Percentiles rank a stretch among this genome's conserved stretches.
Evolutionary conservation across 2,888 invertebrate species (phyloP).

Genomic region (Beris morrisii): DNA sequence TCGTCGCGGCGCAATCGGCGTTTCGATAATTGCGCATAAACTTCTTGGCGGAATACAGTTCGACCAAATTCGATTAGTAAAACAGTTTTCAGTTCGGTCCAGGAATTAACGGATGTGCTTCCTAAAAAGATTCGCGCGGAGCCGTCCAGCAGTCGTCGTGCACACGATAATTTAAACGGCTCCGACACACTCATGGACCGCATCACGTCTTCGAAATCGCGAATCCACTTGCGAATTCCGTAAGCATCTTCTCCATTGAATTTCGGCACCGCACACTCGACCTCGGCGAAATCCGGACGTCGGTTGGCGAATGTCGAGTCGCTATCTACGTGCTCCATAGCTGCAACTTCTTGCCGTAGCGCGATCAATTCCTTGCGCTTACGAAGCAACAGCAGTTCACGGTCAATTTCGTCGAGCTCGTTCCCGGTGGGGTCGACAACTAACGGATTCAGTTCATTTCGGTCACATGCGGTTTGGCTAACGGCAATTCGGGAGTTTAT

Average conservation of each 20-base stretch:
- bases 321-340: no score
- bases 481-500: no score
- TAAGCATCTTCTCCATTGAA: no score
- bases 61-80: constrained; percentile 2
- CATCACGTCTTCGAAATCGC: constrained; percentile 7
- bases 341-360: not conserved
- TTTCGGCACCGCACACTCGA: constrained; percentile 6
- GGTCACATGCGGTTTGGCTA: no score
- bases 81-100: not conserved
- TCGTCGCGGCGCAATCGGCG: constrained; percentile 1
- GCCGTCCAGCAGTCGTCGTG: constrained; percentile 1
- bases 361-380: not conserved
- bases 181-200: no score
- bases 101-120: not conserved
- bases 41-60: constrained; percentile 3
- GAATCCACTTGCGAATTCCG: constrained; percentile 5
- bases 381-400: constrained; percentile 2
- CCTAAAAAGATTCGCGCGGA: constrained; percentile 3
- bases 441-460: no score
- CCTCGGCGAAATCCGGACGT: constrained; percentile 1
- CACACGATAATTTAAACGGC: constrained; percentile 5
- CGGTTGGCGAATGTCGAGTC: not conserved
- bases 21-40: constrained; percentile 5
- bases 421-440: not conserved
- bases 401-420: not conserved